Base-by-base conservation (phyloP, 2,888 invertebrate species). In the Craniophora ligustri region DNA sequence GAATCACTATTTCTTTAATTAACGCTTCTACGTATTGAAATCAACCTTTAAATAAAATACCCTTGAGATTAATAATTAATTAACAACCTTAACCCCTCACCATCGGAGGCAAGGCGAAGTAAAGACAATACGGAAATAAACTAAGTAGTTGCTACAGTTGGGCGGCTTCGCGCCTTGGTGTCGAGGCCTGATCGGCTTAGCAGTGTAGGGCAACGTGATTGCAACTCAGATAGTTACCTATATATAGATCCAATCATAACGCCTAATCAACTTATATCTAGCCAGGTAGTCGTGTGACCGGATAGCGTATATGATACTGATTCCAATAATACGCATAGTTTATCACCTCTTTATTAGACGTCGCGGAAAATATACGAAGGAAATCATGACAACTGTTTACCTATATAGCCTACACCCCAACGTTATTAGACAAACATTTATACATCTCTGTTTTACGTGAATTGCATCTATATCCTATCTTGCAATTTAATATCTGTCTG, bases 81-180 rank as follows among this genome's bases (percentile, higher is more conserved):
- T 55, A 46, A 5, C 31, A 68, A 71, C 81, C 81, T 77, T 80
- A 78, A 78, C 80, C 75, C 46, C 48, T 40, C 47, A 42, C 75
- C 47, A 48, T 38, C 47, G 42, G 39, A 45, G 57, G 51, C 79
- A 81, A 88, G 85, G 84, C 76, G 82, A 87, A 85, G 86, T 83
- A 81, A 81, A 84, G 71, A 71, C 75, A 78, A 79, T 72, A 78
- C 86, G 87, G 85, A 89, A 86, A 87, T 86, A 86, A 72, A 79
- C 73, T 56, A 11, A 81, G 80, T 85, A 69, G 75, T 18, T 30
- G 30, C 38, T 15, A 42, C 79, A 68, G 63, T 86, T 79, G 76
- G 69, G 59, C 35, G 91, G 89, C 79, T 91, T 92, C 91, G 51
- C 83, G 81, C 86, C 85, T 89, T 86, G 82, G 63, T 74, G 73